phyloP scores from a whole-genome alignment of 2,888 invertebrate species.

The Apomyelois bistriatella region DNA sequence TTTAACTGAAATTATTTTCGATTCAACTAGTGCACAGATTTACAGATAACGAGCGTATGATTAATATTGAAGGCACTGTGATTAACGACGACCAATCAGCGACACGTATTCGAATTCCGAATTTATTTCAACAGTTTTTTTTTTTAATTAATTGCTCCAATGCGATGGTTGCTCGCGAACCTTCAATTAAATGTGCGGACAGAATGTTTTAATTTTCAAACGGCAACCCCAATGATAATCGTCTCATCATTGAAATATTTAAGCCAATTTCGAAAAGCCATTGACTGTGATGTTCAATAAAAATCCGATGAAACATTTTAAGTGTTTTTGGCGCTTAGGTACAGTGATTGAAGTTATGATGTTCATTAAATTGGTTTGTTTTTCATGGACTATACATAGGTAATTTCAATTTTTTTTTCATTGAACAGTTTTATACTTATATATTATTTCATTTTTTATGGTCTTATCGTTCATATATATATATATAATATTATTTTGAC shows the following conservation, averaged over 20 bases:
- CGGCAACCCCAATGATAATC: background rate
- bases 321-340: too few species aligned
- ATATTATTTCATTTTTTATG: too few species aligned
- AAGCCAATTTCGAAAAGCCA: background rate
- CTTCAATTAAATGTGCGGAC: constrained; percentile 8
- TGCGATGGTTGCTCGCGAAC: background rate
- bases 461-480: too few species aligned
- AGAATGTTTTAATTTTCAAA: constrained; percentile 8
- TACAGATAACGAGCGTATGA: constrained; percentile 59
- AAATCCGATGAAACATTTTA: background rate
- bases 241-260: background rate
- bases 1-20: constrained; percentile 43
- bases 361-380: too few species aligned
- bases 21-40: constrained; percentile 47
- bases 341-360: too few species aligned
- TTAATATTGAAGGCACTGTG: constrained; percentile 60
- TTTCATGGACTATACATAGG: too few species aligned
- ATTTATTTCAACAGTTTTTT: constrained; percentile 33
- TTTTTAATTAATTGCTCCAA: constrained; percentile 28
- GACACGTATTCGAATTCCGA: constrained; percentile 42
- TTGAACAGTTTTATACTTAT: too few species aligned
- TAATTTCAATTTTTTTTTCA: too few species aligned
- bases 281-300: background rate
- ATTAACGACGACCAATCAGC: constrained; percentile 64
- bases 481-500: too few species aligned